A percentile compares a stretch with the other conserved stretches of the same genome.
Conservation (phyloP, 2,888 invertebrate species). For the Pyrrhia umbra region DNA sequence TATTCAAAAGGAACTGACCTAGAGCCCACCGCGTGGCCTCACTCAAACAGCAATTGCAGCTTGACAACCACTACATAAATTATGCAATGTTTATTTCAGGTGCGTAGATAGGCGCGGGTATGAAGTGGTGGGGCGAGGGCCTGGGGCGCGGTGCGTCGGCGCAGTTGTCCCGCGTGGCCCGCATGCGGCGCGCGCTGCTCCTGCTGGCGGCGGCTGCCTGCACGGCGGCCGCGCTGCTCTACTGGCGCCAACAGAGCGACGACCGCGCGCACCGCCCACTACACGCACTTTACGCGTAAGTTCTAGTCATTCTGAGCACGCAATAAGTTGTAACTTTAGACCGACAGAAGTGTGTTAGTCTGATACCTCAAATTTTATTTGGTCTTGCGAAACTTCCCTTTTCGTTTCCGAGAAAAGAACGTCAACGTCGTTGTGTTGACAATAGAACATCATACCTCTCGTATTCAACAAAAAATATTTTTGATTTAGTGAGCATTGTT, state of each 20-base stretch:
- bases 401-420: neutral
- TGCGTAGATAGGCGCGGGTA: constrained; percentile 64
- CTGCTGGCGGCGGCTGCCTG: constrained; percentile 89
- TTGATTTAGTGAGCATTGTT: constrained; percentile 1
- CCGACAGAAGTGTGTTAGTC: too few species aligned
- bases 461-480: neutral
- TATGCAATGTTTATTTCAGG: constrained; percentile 63
- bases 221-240: constrained; percentile 89
- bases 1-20: too few species aligned
- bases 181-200: constrained; percentile 89
- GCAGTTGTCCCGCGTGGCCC: constrained; percentile 88
- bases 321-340: too few species aligned
- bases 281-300: constrained; percentile 78
- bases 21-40: too few species aligned
- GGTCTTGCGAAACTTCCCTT: neutral
- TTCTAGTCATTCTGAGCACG: constrained; percentile 33
- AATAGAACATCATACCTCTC: too few species aligned
- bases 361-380: neutral
- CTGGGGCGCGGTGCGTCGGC: constrained; percentile 86
- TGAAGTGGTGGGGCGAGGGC: constrained; percentile 83
- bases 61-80: neutral
- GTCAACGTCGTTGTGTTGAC: too few species aligned
- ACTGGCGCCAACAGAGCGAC: constrained; percentile 91
- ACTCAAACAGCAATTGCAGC: neutral
- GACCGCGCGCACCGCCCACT: constrained; percentile 79